Evolutionary conservation across 2,888 invertebrate species (phyloP), one percentile per base, ranked within the genome.

Genomic region (Latrodectus elegans): DNA sequence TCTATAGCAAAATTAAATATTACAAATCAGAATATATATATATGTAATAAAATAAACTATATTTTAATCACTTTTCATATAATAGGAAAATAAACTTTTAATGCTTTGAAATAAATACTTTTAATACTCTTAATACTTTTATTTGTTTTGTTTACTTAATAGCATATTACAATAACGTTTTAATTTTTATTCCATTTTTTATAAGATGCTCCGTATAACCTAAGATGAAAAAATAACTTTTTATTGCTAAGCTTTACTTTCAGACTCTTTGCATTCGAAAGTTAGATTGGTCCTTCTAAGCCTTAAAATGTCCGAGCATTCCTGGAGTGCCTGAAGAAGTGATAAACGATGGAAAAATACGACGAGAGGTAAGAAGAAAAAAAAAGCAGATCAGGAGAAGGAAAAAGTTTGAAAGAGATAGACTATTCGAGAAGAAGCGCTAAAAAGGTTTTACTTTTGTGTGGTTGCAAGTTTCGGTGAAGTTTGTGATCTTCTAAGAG

Each of bases 361-460:
- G 83, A 64, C 55, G 71, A 60, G 26, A 65, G 51, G n/a, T 26
- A 72, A 73, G 71, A 26, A 73, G 55, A 81, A 82, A 83, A 82
- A n/a, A 75, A 70, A 52, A 68, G 52, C 71, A 77, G 49, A 70
- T 64, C 64, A 55, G 53, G 52, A 75, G 51, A 38, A 52, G 68
- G 78, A 83, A 84, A 83, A 84, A 84, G 72, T 84, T 78, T 73
- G 72, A 78, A 84, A 84, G 78, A 78, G 84, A 78, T 83, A 83
- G 83, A 83, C 76, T 71, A 70, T 73, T 73, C 52, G 49, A 65
- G 71, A 77, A 71, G 84, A 84, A 84, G 84, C 78, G 84, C 78
- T 84, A 84, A 84, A 83, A 84, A 84, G 84, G 84, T 84, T 84
- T 84, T 84, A 84, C 77, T 84, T 84, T 84, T 84, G 84, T 84